Evolutionary conservation across 2,797 vertebrate genomes (phyloP).

Genomic region (Meriones psammophilus): DNA sequence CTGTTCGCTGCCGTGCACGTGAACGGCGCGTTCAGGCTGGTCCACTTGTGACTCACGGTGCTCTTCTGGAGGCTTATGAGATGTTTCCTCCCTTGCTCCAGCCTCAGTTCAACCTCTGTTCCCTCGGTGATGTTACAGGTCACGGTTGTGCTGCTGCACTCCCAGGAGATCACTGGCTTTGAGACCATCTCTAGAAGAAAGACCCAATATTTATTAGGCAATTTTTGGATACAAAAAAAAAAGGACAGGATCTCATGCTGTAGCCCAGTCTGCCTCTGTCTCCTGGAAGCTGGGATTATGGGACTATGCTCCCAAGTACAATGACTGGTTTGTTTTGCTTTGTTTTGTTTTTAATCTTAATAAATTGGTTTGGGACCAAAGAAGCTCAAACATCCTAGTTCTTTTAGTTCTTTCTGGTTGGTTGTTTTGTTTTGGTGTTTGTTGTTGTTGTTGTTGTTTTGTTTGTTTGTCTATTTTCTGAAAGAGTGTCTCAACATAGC

Average conservation of each 20-base stretch:
- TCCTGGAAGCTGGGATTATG: background rate
- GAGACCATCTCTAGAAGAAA: slow-evolving; percentile 78
- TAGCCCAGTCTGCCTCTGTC: background rate
- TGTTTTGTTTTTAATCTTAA: background rate
- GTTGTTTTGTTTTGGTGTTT: background rate
- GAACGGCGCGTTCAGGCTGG: accelerated
- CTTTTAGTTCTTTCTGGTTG: background rate
- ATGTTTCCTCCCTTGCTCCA: accelerated
- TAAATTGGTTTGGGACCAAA: background rate
- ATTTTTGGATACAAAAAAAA: background rate
- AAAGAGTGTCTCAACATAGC: background rate
- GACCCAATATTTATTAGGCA: background rate
- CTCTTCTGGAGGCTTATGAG: accelerated
- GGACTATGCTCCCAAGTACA: too few species aligned
- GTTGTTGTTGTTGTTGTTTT: background rate
- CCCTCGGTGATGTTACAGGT: slow-evolving; percentile 32
- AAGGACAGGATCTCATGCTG: background rate
- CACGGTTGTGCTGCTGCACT: slow-evolving; percentile 26
- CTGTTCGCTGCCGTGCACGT: background rate
- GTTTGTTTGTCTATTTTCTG: background rate
- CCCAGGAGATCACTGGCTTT: slow-evolving; percentile 59
- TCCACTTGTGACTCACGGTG: background rate
- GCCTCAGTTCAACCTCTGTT: background rate
- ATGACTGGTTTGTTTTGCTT: too few species aligned
- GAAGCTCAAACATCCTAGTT: slow-evolving; percentile 7